Evolutionary conservation across 1,140 invertebrate species (phyloP).

Genomic region (Palaemon carinicauda): DNA sequence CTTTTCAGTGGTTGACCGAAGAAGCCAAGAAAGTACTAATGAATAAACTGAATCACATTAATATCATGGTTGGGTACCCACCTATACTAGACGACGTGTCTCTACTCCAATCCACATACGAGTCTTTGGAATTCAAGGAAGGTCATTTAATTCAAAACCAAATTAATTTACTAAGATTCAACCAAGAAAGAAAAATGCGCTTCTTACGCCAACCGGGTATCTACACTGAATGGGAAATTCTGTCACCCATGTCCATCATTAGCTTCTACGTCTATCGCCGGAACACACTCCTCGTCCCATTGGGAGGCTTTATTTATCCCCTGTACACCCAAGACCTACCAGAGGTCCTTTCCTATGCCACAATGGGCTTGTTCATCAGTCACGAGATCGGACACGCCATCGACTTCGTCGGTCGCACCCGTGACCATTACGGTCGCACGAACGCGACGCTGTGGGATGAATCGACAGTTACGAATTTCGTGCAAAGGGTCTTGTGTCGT

Average conservation of each 20-base stretch:
- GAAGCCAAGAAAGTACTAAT: background rate
- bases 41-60: constrained; percentile 24
- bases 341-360: constrained; percentile 9
- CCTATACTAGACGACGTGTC: background rate
- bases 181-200: background rate
- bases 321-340: constrained; percentile 20
- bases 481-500: constrained; percentile 17
- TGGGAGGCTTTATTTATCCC: constrained; percentile 36
- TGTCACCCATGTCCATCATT: constrained; percentile 24
- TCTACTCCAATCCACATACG: background rate
- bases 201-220: background rate
- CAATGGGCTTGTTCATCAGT: constrained; percentile 29
- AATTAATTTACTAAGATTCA: constrained; percentile 23
- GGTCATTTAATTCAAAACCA: constrained; percentile 11
- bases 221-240: constrained; percentile 31
- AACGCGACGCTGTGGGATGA: constrained; percentile 30
- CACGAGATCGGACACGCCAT: constrained; percentile 32
- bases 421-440: background rate
- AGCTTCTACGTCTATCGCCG: constrained; percentile 35
- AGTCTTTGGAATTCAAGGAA: background rate
- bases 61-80: constrained; percentile 30
- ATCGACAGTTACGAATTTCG: background rate
- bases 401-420: constrained; percentile 19
- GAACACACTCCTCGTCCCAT: constrained; percentile 20
- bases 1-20: constrained; percentile 7